Evolutionary conservation across 2,113 vertebrate genomes (phyloP), one percentile per base, ranked within the genome.

Genomic region (Sorex fumeus): DNA sequence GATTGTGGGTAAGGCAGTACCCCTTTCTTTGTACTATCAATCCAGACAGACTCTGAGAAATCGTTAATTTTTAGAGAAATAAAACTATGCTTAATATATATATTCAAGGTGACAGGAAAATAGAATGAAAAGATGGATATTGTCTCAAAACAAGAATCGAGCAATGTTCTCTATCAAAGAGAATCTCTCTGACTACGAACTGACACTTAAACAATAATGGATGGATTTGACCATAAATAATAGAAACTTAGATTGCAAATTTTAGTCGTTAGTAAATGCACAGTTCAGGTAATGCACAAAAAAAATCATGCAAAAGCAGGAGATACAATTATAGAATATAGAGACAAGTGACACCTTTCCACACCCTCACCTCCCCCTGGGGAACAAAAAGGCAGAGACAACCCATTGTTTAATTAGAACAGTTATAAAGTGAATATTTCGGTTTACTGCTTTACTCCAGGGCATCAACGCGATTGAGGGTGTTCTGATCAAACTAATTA

Each of bases 321-420:
- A 88, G 81, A 70, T 36, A 75, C 9, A n/a, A 3, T 84, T 84
- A 43, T 93, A 25, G 27, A 47, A 53, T 75, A 53, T 75, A 43
- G 12, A 72, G 23, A 34, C 60, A 87, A 71, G 19, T 3, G 60
- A 27, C 85, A 81, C 9, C 23, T 19, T 19, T 40, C 7, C 47
- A 2, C 47, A 50, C 47, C 9, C 47, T 50, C 47, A 50, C 47
- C 9, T 9, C 47, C 47, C 47, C 9, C 9, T 50, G 47, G 47
- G 47, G 47, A 13, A 50, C 10, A 50, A 50, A 11, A 50, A 50
- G 47, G 10, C 47, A 40, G 40, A 4, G 40, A 40, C 27, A 82
- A 40, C 40, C 45, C 2, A 1, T 45, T 69, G 66, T 85, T 74
- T 3, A 88, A 34, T 28, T 21, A 40, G 45, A 25, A n/a, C n/a